Base-by-base conservation (phyloP, 1,140 invertebrate genomes). In the Drosophila pseudoananassae region DNA sequence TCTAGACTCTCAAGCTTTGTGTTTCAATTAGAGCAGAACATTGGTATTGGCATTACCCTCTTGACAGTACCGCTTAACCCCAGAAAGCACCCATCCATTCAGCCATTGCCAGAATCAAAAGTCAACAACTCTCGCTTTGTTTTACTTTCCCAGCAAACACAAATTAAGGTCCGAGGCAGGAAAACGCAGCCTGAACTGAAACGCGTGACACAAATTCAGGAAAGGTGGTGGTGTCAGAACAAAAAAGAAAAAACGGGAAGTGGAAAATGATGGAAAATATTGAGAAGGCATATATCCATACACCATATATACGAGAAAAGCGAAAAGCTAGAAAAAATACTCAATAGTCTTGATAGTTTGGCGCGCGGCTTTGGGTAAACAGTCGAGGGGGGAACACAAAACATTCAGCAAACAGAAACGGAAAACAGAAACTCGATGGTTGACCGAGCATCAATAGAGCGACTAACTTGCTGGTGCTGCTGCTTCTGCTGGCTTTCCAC, bases 171-270 rank as follows among this genome's bases (percentile, higher is more conserved):
- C 78, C 33, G 10, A n/a, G 4, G 33, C 33, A 78, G 57, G 46
- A 20, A 70, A 65, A 56, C 31, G 76, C 45, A 52, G 58, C 66
- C 40, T 43, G 43, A 40, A 64, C 68, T 73, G 78, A 77, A 85
- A 74, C 60, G 78, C 69, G 78, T 87, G 82, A 87, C 82, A 87
- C 82, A 87, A 87, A 82, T 87, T 87, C 52, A 82, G 55, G 74
- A 53, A 80, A 73, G 61, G 43, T 20, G 63, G 63, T 66, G 63
- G 76, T 79, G 59, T 60, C 60, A 68, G 68, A 68, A 77, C 70
- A 72, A 76, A 77, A 80, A 79, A 66, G 52, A 69, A 76, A 47
- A 65, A 53, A 75, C 72, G 82, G 83, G 83, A 87, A 83, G 76
- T 76, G 52, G 63, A 47, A 65, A 81, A 74, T 78, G 58, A 59